Percentiles rank a stretch among this genome's conserved stretches.
Conservation (phyloP, 2,797 vertebrate species). For the Ctenosaura bakeri region DNA sequence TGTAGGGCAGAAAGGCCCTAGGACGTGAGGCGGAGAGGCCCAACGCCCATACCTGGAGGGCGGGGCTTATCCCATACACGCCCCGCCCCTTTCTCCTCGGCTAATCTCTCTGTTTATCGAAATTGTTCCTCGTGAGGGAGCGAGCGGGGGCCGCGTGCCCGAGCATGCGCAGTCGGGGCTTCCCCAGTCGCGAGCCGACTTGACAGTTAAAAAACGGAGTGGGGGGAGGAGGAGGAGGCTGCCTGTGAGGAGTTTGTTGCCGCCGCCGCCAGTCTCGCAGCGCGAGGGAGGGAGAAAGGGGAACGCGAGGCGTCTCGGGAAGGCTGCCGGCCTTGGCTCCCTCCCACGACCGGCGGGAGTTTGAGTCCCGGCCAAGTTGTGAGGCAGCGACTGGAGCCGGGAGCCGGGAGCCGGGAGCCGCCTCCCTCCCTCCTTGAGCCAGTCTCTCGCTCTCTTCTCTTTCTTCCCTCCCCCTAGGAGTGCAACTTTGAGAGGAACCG, state of each 20-base stretch:
- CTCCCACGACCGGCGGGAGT: background rate
- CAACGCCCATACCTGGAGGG: background rate
- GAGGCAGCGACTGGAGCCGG: background rate
- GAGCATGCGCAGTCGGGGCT: background rate
- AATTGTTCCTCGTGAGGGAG: background rate
- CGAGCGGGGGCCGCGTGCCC: no score
- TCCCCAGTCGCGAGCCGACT: background rate
- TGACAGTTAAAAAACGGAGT: background rate
- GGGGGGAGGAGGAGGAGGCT: no score
- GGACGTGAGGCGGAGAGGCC: background rate
- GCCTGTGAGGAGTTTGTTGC: background rate
- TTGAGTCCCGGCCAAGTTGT: background rate
- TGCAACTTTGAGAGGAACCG: background rate
- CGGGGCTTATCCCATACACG: background rate
- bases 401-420: no score
- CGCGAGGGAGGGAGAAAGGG: background rate
- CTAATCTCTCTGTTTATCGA: background rate
- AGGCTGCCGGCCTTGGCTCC: background rate
- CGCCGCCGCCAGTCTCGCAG: no score
- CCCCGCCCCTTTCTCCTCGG: background rate
- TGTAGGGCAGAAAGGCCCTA: no score
- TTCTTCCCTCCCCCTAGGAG: background rate
- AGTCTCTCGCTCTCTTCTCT: background rate
- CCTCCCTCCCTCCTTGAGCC: no score
- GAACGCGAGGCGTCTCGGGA: rapidly evolving